Evolutionary conservation across 2,888 invertebrate genomes (phyloP).

Genomic region (Digitonthophagus gazella): DNA sequence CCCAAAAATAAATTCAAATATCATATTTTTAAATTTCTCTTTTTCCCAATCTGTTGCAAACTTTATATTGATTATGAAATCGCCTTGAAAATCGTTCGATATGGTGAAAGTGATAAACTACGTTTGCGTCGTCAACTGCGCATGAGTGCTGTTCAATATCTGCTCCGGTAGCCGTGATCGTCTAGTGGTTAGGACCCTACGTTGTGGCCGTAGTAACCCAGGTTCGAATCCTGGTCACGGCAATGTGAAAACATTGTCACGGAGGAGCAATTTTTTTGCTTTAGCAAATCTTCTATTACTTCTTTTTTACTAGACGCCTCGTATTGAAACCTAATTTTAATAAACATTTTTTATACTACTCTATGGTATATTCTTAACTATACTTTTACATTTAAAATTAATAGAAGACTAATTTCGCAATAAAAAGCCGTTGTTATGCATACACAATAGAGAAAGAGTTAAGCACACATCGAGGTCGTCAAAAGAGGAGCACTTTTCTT

Average conservation of each 20-base stretch:
- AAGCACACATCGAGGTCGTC: neutral
- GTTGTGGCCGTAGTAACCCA: constrained; percentile 78
- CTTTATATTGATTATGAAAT: too few species aligned
- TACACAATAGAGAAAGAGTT: neutral
- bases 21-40: too few species aligned
- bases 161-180: constrained; percentile 60
- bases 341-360: too few species aligned
- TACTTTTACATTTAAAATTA: neutral
- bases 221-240: constrained; percentile 75
- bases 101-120: too few species aligned
- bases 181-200: constrained; percentile 74
- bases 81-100: too few species aligned
- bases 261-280: neutral
- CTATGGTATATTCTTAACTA: too few species aligned
- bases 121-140: neutral
- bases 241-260: constrained; percentile 46
- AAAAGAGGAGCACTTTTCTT: neutral
- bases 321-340: too few species aligned
- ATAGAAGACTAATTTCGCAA: neutral
- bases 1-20: too few species aligned
- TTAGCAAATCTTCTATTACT: neutral
- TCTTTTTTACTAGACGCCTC: too few species aligned
- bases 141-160: neutral
- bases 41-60: too few species aligned
- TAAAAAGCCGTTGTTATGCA: neutral